These are phyloP conservation scores for Penaeus chinensis DNA, from an alignment of 1,140 invertebrate species.

Conservation along the genomic window DNA sequence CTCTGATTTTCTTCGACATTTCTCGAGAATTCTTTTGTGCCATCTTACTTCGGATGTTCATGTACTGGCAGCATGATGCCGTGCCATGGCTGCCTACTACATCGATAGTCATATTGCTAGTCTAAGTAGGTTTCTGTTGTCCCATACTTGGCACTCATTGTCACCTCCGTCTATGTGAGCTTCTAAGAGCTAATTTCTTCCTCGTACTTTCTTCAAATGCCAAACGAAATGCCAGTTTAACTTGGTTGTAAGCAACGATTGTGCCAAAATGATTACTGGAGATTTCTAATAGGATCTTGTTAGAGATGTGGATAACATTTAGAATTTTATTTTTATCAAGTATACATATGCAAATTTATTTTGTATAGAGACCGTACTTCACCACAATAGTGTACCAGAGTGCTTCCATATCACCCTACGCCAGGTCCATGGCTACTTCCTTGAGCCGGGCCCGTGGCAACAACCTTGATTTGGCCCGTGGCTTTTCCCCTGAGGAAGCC, in stretches of 20 bases:
- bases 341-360: conserved; percentile 63
- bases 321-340: conserved; percentile 63
- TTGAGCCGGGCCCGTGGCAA: background rate
- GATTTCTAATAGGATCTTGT: conserved; percentile 62
- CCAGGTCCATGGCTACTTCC: conserved; percentile 51
- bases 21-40: background rate
- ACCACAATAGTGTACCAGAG: conserved; percentile 62
- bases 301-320: conserved; percentile 61
- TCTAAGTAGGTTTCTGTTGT: conserved; percentile 55
- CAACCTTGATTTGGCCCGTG: too few relatives aligned
- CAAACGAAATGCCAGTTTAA: conserved; percentile 58
- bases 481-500: too few relatives aligned
- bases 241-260: conserved; percentile 62
- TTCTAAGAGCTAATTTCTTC: conserved; percentile 49
- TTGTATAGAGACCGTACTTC: conserved; percentile 62
- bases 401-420: conserved; percentile 62
- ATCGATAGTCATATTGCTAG: conserved; percentile 53
- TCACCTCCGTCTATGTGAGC: conserved; percentile 42
- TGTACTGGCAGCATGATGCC: conserved; percentile 26
- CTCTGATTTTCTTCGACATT: conserved; percentile 22
- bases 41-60: conserved; percentile 28
- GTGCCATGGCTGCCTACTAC: conserved; percentile 14
- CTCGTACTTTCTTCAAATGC: conserved; percentile 46
- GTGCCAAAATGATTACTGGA: conserved; percentile 61
- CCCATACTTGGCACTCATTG: conserved; percentile 49